Evolutionary conservation across 1,140 invertebrate species (phyloP), one percentile per base, ranked within the genome.

Genomic region (Belonocnema kinseyi): DNA sequence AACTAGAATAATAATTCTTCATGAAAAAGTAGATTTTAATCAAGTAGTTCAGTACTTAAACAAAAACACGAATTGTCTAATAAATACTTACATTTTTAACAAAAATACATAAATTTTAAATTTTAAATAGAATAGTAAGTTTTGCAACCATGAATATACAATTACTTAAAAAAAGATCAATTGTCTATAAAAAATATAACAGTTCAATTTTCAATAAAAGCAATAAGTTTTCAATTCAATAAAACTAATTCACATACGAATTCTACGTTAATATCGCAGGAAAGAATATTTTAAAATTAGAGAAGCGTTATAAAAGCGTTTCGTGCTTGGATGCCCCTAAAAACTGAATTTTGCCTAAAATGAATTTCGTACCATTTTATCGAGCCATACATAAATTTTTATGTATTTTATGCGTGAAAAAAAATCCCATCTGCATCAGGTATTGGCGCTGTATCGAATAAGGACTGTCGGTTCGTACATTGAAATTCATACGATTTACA

Each of bases 401-500:
- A 66, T 66, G 58, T 26, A 66, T 66, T 66, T 40, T 40, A 66
- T 33, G 66, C 21, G 40, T 14, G 61, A 66, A 40, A 40, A n/a
- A 61, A 66, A 66, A 66, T 66, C 13, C 58, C 40, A 6, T 16
- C 4, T 66, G 58, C 26, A 7, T 66, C 58, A 66, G 14, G 8
- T 40, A 7, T 56, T 66, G 26, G 13, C 58, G 40, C 13, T 66
- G 21, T 66, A 66, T 66, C 58, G 58, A 66, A 33, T 26, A 66
- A 3, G 19, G 53, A 40, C 72, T 46, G 66, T 79, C 51, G 71
- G 52, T 81, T 84, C 84, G 83, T 83, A 80, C 85, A 84, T 84
- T 80, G 85, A 85, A 85, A 85, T 84, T 80, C 82, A 72, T 75
- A 74, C 77, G 80, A 86, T 86, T 86, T 86, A 80, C 85, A 86